A percentile compares a stretch with the other conserved stretches of the same genome.
These are phyloP conservation scores for Melipona bicolor DNA, from an alignment of 2,888 invertebrate genomes.

Conservation along the genomic window DNA sequence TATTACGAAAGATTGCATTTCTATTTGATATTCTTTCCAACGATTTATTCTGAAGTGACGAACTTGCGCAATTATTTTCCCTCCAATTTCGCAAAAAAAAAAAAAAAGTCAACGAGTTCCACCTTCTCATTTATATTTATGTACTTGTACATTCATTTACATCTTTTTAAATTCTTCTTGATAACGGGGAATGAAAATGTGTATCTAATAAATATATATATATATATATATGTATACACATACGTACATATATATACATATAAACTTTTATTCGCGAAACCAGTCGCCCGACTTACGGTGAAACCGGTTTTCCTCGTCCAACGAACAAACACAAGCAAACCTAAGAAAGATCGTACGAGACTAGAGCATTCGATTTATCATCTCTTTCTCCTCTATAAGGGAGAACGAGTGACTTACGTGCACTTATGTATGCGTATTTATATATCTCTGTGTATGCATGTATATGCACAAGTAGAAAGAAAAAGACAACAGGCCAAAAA, in stretches of 20 bases:
- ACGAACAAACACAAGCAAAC: conserved; percentile 32
- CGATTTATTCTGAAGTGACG: background rate
- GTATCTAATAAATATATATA: conserved; percentile 17
- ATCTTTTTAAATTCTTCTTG: conserved; percentile 8
- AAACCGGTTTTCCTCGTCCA: conserved; percentile 75
- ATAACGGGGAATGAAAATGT: conserved; percentile 74
- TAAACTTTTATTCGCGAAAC: conserved; percentile 78
- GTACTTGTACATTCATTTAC: background rate
- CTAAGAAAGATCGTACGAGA: conserved; percentile 61
- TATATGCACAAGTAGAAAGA: no score
- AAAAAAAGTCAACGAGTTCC: background rate
- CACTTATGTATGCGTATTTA: background rate
- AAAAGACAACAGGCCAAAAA: background rate
- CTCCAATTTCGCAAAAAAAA: background rate
- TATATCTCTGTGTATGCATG: background rate
- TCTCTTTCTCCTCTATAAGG: conserved; percentile 29
- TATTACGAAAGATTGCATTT: background rate
- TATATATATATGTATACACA: background rate
- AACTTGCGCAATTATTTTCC: background rate
- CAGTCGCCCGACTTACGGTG: conserved; percentile 74
- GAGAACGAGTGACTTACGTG: background rate
- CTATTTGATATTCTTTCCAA: background rate
- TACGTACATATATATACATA: background rate
- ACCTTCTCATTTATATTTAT: background rate
- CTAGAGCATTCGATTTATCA: conserved; percentile 42